Conservation (phyloP, 2,113 vertebrate genomes). For the Coturnix japonica region DNA sequence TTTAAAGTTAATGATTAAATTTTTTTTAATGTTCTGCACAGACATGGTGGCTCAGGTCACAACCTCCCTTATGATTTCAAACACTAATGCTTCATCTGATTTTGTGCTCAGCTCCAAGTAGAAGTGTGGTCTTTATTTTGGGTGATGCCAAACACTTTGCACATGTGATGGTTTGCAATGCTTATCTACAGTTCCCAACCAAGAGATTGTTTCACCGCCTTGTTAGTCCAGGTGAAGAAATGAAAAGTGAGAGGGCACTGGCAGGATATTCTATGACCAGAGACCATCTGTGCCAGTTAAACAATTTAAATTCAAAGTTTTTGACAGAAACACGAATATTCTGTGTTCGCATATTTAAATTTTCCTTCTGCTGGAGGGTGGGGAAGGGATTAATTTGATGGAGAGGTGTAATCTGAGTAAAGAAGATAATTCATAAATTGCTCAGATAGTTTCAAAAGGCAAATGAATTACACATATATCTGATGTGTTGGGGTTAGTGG, state of each 20-base stretch:
- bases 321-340: background rate
- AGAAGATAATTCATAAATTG: background rate
- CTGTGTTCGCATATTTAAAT: background rate
- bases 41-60: background rate
- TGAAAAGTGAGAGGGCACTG: fast-evolving
- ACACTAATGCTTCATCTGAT: background rate
- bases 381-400: background rate
- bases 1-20: background rate
- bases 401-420: background rate
- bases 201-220: background rate
- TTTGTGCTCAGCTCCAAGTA: background rate
- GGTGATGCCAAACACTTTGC: background rate
- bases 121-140: background rate
- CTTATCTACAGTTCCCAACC: background rate
- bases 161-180: background rate
- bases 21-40: background rate
- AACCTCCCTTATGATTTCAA: background rate
- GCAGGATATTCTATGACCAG: background rate
- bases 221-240: background rate
- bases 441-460: background rate
- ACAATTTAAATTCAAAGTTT: background rate
- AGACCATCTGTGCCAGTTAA: background rate
- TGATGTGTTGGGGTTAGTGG: background rate
- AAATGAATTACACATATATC: background rate
- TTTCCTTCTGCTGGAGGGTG: background rate